A percentile compares a stretch with the other conserved stretches of the same genome.
These are phyloP conservation scores for Caenorhabditis zanzibari DNA, from an alignment of 2,888 invertebrate species.

Conservation along the genomic window DNA sequence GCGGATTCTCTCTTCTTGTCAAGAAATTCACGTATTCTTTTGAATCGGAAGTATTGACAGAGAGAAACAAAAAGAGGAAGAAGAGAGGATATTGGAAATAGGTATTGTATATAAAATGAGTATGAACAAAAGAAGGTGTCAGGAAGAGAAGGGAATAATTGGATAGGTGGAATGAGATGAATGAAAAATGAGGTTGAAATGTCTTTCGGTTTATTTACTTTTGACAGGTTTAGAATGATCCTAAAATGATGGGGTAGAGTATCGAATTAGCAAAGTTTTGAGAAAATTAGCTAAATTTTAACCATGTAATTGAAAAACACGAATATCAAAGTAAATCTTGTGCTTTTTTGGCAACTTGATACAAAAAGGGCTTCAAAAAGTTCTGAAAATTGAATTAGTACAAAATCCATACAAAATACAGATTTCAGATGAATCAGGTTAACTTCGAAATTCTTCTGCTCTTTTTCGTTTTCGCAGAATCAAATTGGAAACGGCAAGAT, in stretches of 20 bases:
- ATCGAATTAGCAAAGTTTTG: background rate
- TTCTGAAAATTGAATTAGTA: too few relatives aligned
- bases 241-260: background rate
- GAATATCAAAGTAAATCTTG: too few relatives aligned
- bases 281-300: background rate
- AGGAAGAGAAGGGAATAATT: slow-evolving; percentile 34
- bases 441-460: too few relatives aligned
- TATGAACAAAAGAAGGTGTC: slow-evolving; percentile 31
- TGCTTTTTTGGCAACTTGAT: too few relatives aligned
- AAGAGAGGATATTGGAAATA: background rate
- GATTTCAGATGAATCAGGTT: too few relatives aligned
- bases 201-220: background rate
- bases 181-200: slow-evolving; percentile 8
- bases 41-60: slow-evolving; percentile 28
- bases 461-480: too few relatives aligned
- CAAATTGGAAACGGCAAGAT: too few relatives aligned
- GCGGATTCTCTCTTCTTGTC: background rate
- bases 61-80: slow-evolving; percentile 16
- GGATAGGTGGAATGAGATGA: background rate
- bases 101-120: slow-evolving; percentile 5
- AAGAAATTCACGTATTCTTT: slow-evolving; percentile 33
- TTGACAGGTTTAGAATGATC: background rate
- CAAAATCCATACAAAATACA: too few relatives aligned
- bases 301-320: too few relatives aligned
- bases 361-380: too few relatives aligned